A percentile compares a stretch with the other conserved stretches of the same genome.
These are phyloP conservation scores for Numenius arquata DNA, from an alignment of 2,113 vertebrate genomes.

Conservation along the genomic window DNA sequence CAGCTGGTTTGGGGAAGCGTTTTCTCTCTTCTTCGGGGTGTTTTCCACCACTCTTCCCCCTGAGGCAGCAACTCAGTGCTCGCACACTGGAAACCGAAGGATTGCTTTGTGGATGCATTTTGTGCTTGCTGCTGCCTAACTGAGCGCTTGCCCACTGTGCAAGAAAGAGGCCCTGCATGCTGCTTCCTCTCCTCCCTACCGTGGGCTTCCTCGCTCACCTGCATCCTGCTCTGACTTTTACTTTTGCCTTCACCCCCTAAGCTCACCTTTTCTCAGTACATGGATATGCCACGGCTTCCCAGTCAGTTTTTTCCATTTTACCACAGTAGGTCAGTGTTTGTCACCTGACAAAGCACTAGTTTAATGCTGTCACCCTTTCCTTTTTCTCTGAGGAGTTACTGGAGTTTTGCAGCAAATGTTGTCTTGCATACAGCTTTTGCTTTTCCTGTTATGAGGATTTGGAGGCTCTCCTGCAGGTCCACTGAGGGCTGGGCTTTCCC, in stretches of 20 bases:
- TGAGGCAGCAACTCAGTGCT: background rate
- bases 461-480: background rate
- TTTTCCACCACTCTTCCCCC: background rate
- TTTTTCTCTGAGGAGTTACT: background rate
- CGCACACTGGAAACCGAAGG: background rate
- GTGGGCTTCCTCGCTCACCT: background rate
- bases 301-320: background rate
- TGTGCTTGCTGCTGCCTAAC: background rate
- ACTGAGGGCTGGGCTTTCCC: background rate
- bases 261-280: background rate
- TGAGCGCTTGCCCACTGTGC: background rate
- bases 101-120: background rate
- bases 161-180: background rate
- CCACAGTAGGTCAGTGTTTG: background rate
- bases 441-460: background rate
- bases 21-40: background rate
- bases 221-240: background rate
- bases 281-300: background rate
- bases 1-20: background rate
- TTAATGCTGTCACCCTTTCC: background rate
- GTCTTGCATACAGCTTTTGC: background rate
- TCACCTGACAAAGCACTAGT: background rate
- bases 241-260: background rate
- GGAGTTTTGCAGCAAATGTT: background rate
- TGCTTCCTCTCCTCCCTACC: background rate